These are phyloP conservation scores for Nanorana parkeri DNA, from an alignment of 2,113 vertebrate genomes.

Conservation along the genomic window DNA sequence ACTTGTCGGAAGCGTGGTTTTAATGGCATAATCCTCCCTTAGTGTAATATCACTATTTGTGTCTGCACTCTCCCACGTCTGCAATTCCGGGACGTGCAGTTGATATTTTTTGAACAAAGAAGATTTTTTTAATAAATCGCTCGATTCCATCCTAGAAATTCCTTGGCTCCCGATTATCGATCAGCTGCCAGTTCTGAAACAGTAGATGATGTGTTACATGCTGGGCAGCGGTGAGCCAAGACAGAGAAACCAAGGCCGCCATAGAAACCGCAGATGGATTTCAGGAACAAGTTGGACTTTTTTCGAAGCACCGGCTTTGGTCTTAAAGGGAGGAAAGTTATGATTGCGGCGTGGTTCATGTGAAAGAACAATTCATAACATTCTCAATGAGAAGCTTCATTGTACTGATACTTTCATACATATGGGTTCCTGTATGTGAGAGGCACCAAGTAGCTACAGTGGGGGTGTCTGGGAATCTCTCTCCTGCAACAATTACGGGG, in stretches of 20 bases:
- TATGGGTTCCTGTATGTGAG: too few relatives aligned
- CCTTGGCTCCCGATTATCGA: slow-evolving; percentile 15
- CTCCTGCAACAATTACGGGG: too few relatives aligned
- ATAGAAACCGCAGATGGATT: slow-evolving; percentile 23
- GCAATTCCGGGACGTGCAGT: neutral
- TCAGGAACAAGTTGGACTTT: neutral
- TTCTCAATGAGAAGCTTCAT: too few relatives aligned
- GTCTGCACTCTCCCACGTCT: neutral
- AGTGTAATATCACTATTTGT: too few relatives aligned
- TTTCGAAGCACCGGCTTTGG: neutral
- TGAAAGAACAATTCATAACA: too few relatives aligned
- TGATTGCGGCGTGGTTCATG: too few relatives aligned
- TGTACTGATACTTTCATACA: too few relatives aligned
- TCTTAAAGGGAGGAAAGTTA: neutral
- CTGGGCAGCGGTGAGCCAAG: neutral
- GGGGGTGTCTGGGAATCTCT: too few relatives aligned
- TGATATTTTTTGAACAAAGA: neutral
- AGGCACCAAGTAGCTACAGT: too few relatives aligned
- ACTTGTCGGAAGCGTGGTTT: too few relatives aligned
- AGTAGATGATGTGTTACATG: slow-evolving; percentile 42
- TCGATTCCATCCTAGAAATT: slow-evolving; percentile 26
- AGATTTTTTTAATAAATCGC: slow-evolving; percentile 11
- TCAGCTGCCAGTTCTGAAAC: slow-evolving; percentile 7
- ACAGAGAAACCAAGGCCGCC: slow-evolving; percentile 3
- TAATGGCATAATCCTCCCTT: too few relatives aligned